Evolutionary conservation across 2,113 vertebrate genomes (phyloP).

Genomic region (Podocnemis expansa): DNA sequence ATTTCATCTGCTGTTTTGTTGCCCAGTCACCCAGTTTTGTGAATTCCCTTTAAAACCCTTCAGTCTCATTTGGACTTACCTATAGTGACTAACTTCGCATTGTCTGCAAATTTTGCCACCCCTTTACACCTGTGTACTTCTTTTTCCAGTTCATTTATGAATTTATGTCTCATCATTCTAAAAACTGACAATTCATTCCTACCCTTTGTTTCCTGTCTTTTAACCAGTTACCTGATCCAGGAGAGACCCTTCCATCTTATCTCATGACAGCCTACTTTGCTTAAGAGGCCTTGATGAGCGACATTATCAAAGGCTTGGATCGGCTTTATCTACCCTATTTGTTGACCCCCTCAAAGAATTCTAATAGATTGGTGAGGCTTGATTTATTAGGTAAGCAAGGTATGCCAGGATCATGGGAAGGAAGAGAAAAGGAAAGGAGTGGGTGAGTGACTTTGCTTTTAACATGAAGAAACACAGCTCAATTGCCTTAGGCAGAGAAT

Average conservation of each 20-base stretch:
- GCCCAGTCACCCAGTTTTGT: too few relatives aligned
- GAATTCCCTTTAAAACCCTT: too few relatives aligned
- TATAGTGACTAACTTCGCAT: too few relatives aligned
- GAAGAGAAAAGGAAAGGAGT: background rate
- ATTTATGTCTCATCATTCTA: too few relatives aligned
- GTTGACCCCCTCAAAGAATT: background rate
- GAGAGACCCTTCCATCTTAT: background rate
- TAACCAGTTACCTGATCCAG: background rate
- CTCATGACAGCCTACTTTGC: background rate
- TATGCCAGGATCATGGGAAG: background rate
- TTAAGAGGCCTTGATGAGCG: background rate
- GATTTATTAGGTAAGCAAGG: background rate
- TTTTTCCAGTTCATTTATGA: too few relatives aligned
- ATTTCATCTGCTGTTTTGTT: too few relatives aligned
- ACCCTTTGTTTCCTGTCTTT: too few relatives aligned
- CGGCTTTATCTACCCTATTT: background rate
- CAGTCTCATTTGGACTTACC: too few relatives aligned
- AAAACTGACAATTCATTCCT: too few relatives aligned
- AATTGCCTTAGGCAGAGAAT: background rate
- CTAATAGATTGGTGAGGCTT: background rate
- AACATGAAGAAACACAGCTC: background rate
- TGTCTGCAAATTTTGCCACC: too few relatives aligned
- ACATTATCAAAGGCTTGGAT: background rate
- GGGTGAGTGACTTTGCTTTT: background rate
- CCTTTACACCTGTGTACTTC: too few relatives aligned